phyloP scores from a whole-genome alignment of 2,888 invertebrate species.

The Sarcophaga subvicina region DNA sequence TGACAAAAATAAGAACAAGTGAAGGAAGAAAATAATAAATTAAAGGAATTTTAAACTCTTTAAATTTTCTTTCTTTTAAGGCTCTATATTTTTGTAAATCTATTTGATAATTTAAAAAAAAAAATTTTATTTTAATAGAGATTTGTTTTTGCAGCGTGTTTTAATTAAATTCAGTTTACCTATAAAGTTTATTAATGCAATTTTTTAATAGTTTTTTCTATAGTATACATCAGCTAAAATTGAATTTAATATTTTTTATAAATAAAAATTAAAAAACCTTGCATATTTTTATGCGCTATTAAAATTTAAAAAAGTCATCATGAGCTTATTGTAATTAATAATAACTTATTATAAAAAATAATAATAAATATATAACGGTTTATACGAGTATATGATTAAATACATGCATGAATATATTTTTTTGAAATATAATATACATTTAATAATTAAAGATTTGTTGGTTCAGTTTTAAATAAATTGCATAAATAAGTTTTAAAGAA shows the following conservation, averaged over 20 bases:
- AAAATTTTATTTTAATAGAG: neutral
- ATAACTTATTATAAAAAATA: conserved; percentile 5
- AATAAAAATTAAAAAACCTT: neutral
- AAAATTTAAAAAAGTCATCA: conserved; percentile 25
- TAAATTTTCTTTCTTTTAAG: neutral
- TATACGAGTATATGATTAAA: neutral
- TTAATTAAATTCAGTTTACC: conserved; percentile 26
- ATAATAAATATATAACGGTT: conserved; percentile 2
- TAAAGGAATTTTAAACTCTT: neutral
- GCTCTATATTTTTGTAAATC: neutral
- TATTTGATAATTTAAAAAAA: neutral
- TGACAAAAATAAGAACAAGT: neutral
- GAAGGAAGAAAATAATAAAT: neutral
- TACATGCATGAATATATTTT: neutral
- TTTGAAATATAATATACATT: conserved; percentile 9
- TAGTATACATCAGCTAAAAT: conserved; percentile 26
- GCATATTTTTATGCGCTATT: neutral
- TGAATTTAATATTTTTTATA: neutral
- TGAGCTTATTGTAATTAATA: conserved; percentile 35
- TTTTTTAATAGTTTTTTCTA: neutral
- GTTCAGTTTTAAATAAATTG: neutral
- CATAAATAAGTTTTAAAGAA: neutral
- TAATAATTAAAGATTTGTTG: conserved; percentile 36
- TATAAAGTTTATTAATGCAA: conserved; percentile 26
- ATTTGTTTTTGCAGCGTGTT: neutral